These are phyloP conservation scores for Rynchops niger DNA, from an alignment of 2,113 vertebrate genomes.

Conservation along the genomic window DNA sequence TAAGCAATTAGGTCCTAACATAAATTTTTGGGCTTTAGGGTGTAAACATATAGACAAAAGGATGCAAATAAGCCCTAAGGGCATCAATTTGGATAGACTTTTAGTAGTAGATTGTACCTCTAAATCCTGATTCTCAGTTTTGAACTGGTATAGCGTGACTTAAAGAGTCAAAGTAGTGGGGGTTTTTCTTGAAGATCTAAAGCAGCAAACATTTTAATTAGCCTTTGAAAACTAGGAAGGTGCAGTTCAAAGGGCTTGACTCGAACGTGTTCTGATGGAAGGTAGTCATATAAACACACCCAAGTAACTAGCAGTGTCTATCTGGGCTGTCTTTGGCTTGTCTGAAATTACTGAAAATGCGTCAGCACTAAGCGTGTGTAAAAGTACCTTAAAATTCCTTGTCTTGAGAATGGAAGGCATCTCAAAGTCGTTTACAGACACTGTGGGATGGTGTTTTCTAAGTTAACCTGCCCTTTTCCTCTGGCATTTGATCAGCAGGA, in stretches of 20 bases:
- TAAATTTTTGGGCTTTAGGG: neutral
- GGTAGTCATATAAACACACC: neutral
- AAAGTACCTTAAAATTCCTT: neutral
- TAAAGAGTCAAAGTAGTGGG: too few species aligned
- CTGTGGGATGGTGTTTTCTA: neutral
- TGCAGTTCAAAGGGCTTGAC: neutral
- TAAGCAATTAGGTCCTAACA: neutral
- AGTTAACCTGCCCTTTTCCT: neutral
- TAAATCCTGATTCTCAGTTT: neutral
- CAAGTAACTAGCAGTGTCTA: neutral
- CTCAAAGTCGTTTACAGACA: slow-evolving; percentile 50
- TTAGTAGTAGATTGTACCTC: neutral
- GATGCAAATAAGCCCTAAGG: neutral
- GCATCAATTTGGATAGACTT: neutral
- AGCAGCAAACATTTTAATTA: neutral
- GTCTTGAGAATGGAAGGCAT: neutral
- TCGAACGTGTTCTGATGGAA: neutral
- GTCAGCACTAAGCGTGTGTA: neutral
- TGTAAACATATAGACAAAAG: neutral
- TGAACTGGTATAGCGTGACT: neutral
- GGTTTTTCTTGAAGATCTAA: neutral
- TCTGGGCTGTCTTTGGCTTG: neutral
- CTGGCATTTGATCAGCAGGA: neutral
- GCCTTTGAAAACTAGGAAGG: neutral
- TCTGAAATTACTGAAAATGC: neutral